phyloP scores from a whole-genome alignment of 1,140 invertebrate genomes.

The Mercenaria mercenaria region DNA sequence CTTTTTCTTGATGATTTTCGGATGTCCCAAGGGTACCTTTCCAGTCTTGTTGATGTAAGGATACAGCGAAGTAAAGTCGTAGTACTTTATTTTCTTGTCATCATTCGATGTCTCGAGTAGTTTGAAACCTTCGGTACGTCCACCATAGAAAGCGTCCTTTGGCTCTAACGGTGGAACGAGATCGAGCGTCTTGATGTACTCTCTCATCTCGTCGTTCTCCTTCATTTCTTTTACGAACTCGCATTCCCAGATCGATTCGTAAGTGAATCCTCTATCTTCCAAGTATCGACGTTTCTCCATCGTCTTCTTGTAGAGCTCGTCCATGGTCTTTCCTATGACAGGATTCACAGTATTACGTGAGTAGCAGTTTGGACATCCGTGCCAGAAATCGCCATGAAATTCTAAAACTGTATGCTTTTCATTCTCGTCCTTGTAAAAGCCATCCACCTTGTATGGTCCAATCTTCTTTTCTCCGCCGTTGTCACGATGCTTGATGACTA shows the following conservation, averaged over 20 bases:
- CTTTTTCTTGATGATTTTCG: background rate
- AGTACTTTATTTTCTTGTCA: background rate
- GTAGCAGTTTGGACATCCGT: conserved; percentile 67
- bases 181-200: background rate
- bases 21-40: conserved; percentile 9
- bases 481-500: conserved; percentile 15
- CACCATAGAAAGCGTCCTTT: conserved; percentile 18
- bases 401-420: conserved; percentile 3
- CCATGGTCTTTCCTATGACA: conserved; percentile 55
- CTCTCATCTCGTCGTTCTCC: background rate
- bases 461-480: conserved; percentile 29
- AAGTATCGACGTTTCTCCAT: background rate
- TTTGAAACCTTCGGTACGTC: background rate
- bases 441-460: conserved; percentile 43
- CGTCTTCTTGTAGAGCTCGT: background rate
- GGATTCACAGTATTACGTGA: background rate
- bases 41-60: conserved; percentile 38
- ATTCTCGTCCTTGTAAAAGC: background rate
- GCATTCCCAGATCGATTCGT: background rate
- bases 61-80: background rate
- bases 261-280: background rate
- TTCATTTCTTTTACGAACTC: background rate
- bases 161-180: background rate
- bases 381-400: conserved; percentile 68
- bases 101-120: background rate